Evolutionary conservation across 2,888 invertebrate species (phyloP), one percentile per base, ranked within the genome.

Genomic region (Caenorhabditis virilis): DNA sequence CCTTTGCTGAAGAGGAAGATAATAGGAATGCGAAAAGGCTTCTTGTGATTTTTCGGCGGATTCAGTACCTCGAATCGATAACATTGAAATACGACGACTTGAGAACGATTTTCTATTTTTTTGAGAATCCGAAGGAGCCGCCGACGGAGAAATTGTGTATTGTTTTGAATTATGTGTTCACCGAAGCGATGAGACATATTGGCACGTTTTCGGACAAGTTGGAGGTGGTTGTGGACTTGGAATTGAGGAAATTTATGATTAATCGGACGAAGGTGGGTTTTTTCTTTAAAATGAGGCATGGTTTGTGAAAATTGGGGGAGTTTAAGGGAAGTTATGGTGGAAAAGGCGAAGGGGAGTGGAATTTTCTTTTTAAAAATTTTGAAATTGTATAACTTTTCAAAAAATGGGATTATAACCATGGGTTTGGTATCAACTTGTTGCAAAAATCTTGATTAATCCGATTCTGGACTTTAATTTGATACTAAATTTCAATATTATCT

Each of bases 51-150:
- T 30, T 30, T 30, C 30, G 30, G 13, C 6, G 13, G 30, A 9
- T 13, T 30, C 7, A 13, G n/a, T 5, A n/a, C 20, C 27, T 30
- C 25, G 18, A 46, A 42, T 13, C 13, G 11, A 13, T 18, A 7
- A 4, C 22, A 11, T 56, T 48, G 42, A 62, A 62, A 27, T 62
- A 51, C 27, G 61, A 62, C 22, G 61, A 62, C 33, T 35, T 62
- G 15, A 51, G 61, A 2, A 38, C 42, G 36, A 50, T 62, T 36
- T 56, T 50, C 22, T 51, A 50, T 30, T 62, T 52, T 30, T 56
- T 62, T 23, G 46, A 47, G 41, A 56, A 62, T n/a, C 51, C 41
- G 26, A 38, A 56, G 1, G 50, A 55, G 47, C 46, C 35, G 39
- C 46, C 55, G 16, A 43, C 47, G 11, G 50, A 55, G 15, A 42